Evolutionary conservation across 2,113 vertebrate genomes (phyloP).

Genomic region (Fulica atra): DNA sequence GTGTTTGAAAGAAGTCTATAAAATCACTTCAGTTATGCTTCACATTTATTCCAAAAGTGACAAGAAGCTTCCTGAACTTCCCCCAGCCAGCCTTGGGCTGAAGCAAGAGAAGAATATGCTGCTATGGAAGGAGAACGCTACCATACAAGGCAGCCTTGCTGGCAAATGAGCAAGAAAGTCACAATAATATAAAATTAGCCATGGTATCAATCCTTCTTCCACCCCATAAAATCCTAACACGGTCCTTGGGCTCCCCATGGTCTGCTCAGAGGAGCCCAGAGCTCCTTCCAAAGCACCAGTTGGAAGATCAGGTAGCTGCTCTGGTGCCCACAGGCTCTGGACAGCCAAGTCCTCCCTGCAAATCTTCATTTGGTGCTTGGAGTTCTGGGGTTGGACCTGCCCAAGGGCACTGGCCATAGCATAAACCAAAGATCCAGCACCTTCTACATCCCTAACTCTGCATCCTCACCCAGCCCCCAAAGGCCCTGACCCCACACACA

Average conservation of each 20-base stretch:
- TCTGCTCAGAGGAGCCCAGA: background rate
- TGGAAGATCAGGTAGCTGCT: fast-evolving
- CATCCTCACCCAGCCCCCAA: background rate
- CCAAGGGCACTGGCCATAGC: background rate
- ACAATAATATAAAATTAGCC: background rate
- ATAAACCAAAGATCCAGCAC: background rate
- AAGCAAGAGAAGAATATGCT: background rate
- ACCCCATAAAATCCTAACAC: background rate
- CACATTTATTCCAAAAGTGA: background rate
- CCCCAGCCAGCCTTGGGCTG: background rate
- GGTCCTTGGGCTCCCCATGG: background rate
- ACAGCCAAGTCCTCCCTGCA: background rate
- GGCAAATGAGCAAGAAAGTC: too few relatives aligned
- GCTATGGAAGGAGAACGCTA: background rate
- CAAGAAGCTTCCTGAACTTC: background rate
- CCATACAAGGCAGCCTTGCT: background rate
- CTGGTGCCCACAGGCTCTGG: background rate
- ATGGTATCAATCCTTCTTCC: background rate
- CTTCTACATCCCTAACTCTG: fast-evolving
- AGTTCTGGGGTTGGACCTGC: background rate
- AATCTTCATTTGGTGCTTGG: too few relatives aligned
- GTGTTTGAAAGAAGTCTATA: background rate
- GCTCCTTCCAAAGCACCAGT: background rate
- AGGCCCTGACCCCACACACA: background rate
- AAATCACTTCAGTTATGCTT: background rate